Evolutionary conservation across 2,797 vertebrate species (phyloP).

Genomic region (Micrastur ruficollis): DNA sequence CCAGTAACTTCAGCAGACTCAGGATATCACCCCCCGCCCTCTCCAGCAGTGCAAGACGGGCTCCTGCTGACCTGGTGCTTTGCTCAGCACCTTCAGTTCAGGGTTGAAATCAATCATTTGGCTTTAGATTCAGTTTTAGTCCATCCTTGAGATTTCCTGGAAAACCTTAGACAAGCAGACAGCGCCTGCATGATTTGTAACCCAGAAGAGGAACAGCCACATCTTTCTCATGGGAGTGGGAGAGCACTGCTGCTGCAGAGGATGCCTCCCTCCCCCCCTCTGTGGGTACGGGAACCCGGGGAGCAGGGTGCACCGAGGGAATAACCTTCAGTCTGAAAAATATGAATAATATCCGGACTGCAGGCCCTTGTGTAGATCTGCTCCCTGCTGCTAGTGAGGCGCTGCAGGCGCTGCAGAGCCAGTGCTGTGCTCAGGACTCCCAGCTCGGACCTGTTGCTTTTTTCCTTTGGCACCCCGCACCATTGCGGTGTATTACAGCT

Average conservation of each 20-base stretch:
- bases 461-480: not conserved
- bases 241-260: rapidly evolving
- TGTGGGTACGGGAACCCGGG: too few species aligned
- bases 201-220: not conserved
- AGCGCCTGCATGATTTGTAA: not conserved
- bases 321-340: not conserved
- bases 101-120: not conserved
- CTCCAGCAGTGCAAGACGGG: not conserved
- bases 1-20: not conserved
- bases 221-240: not conserved
- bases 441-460: not conserved
- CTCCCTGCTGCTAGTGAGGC: rapidly evolving
- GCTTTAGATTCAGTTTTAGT: not conserved
- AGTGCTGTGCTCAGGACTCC: rapidly evolving
- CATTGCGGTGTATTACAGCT: not conserved
- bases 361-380: not conserved
- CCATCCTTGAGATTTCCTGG: not conserved
- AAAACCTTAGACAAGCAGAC: not conserved
- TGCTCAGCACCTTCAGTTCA: not conserved
- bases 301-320: not conserved
- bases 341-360: not conserved
- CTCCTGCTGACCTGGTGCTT: not conserved
- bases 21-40: not conserved
- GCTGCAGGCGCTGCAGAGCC: not conserved
- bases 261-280: not conserved